Base-by-base conservation (phyloP, 2,797 vertebrate genomes). In the Kryptolebias ocellatus region DNA sequence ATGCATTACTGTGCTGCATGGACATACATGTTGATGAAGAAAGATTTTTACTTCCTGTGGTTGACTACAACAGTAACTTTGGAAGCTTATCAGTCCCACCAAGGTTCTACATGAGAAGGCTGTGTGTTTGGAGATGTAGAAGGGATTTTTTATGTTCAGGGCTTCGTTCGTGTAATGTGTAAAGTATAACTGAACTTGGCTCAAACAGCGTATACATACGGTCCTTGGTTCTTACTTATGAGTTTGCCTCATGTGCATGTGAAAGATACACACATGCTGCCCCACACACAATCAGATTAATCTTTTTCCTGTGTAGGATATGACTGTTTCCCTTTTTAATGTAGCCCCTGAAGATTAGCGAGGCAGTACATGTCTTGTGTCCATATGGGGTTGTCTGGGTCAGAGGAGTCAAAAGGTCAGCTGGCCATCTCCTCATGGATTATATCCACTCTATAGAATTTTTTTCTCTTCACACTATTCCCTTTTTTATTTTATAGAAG, bases 361-460 rank as follows among this genome's bases (percentile, higher is more conserved):
- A 20, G 24, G 11, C 44, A 20, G 47, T 39, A 17, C 37, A 17
- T 20, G 65, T 17, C 18, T 59, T 24, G 51, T 51, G 60, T 28
- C 61, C 31, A 55, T 74, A 47, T 58, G 62, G 34, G 70, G 24
- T 20, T 6, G 53, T 18, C 53, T 2, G 56, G 56, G 70, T 78
- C 62, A 72, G 28, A 34, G 51, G 37, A 81, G 75, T 81, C 69
- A 70, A 8, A 60, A 73, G 72, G 81, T 80, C 81, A 65, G 31
- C 46, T 60, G 68, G 20, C 20, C 20, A 24, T 24, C 81, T 81
- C 78, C 83, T 70, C 47, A 64, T 54, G 66, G 82, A 87, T 86
- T 85, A 59, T 39, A 28, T 7, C 37, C 28, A 53, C 62, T 18
- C 20, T 24, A 24, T 24, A 24, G 20, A 24, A 24, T 24, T 24